Base-by-base conservation (phyloP, 2,797 vertebrate genomes). In the Pseudochaenichthys georgianus region DNA sequence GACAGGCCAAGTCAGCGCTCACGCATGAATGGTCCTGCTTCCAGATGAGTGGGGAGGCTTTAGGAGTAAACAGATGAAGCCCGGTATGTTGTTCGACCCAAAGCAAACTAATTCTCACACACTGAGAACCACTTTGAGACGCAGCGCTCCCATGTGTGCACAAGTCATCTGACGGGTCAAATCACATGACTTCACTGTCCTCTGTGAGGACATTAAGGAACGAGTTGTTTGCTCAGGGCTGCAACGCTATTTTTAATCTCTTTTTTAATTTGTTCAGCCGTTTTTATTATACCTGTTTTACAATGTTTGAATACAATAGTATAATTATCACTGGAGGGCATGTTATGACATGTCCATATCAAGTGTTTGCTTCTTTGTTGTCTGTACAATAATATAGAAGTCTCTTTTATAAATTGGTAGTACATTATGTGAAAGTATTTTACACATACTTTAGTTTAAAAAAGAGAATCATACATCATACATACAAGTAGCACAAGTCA, bases 141-240 rank as follows among this genome's bases (percentile, higher is more conserved):
- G 3, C 0, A 15, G 34, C 53, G 48, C 38, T 34, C 17, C 31
- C 62, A 34, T 70, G 72, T 68, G 73, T 52, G 13, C 42, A 59
- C 13, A 72, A 82, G 80, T 81, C 80, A 85, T 76, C 74, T 81
- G 80, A 87, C 42, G 52, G 57, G 34, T 80, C 57, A 63, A 5
- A 71, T 86, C 85, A 84, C 85, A 89, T 84, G 80, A 83, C 70
- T 84, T 48, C 38, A 31, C 23, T 55, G 58, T 60, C 53, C 63
- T 70, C 73, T 73, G 55, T 58, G 5, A 77, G 58, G 55, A 66
- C 43, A 42, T 50, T 38, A 19, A 23, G 45, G 54, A 28, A 41
- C 48, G 43, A 3, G 43, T 57, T 51, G 6, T 38, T 45, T 43
- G 13, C 60, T 16, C 1, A 57, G 73, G 61, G 79, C 66, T 11